These are phyloP conservation scores for Orussus abietinus DNA, from an alignment of 1,140 invertebrate genomes.

Conservation along the genomic window DNA sequence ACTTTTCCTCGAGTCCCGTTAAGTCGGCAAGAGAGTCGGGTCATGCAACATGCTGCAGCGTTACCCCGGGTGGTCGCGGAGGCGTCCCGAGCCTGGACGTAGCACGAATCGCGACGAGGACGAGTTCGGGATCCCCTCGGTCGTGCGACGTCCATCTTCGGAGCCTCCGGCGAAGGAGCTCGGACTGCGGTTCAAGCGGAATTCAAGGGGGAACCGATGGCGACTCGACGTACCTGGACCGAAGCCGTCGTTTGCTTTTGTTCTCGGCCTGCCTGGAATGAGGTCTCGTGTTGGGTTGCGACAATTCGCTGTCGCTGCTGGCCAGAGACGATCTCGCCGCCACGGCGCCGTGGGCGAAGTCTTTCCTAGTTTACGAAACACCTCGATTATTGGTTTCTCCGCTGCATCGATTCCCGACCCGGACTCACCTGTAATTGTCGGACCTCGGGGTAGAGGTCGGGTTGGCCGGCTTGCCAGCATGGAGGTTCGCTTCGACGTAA, in stretches of 20 bases:
- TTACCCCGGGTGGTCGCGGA: too few relatives aligned
- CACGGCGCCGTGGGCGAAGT: conserved; percentile 55
- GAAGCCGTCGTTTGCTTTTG: conserved; percentile 33
- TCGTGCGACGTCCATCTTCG: too few relatives aligned
- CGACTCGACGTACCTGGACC: conserved; percentile 40
- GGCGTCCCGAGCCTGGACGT: too few relatives aligned
- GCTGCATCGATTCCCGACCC: neutral
- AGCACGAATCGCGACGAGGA: too few relatives aligned
- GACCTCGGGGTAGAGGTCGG: conserved; percentile 33
- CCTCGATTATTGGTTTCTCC: neutral
- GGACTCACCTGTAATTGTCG: conserved; percentile 37
- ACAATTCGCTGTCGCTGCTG: conserved; percentile 52
- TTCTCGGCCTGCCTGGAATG: conserved; percentile 40
- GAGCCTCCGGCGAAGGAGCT: too few relatives aligned
- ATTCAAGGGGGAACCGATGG: too few relatives aligned
- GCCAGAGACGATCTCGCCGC: conserved; percentile 43
- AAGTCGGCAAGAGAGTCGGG: too few relatives aligned
- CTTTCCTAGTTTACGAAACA: conserved; percentile 34
- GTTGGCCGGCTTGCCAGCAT: conserved; percentile 25
- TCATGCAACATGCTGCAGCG: conserved; percentile 25
- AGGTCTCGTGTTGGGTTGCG: conserved; percentile 49
- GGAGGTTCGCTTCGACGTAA: conserved; percentile 39
- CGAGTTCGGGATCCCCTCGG: too few relatives aligned
- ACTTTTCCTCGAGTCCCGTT: too few relatives aligned
- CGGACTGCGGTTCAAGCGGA: too few relatives aligned